Percentiles rank a stretch among this genome's conserved stretches.
phyloP scores from a whole-genome alignment of 2,888 invertebrate genomes.

The Phengaris arion region DNA sequence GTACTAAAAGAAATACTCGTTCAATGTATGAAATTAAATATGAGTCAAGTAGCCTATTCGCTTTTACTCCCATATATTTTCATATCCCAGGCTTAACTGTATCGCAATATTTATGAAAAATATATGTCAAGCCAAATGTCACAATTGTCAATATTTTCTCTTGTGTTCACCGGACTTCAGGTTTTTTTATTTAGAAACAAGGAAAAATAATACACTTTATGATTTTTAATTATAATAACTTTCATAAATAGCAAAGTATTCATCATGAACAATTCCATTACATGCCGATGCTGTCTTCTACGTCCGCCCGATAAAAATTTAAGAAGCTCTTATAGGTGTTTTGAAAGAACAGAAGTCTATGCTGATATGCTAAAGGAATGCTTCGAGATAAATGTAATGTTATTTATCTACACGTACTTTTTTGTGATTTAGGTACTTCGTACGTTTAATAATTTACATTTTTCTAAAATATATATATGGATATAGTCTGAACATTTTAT shows the following conservation, averaged over 20 bases:
- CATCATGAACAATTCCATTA: slow-evolving; percentile 48
- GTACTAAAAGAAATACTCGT: too few relatives aligned
- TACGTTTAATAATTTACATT: background rate
- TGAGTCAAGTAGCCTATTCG: too few relatives aligned
- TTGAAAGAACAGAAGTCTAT: slow-evolving; percentile 60
- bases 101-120: too few relatives aligned
- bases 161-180: background rate
- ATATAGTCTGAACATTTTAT: too few relatives aligned
- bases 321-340: slow-evolving; percentile 51
- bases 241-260: background rate
- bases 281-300: slow-evolving; percentile 61
- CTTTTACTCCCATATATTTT: too few relatives aligned
- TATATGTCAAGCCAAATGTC: background rate
- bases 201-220: too few relatives aligned
- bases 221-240: too few relatives aligned
- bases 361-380: slow-evolving; percentile 68
- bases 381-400: slow-evolving; percentile 65
- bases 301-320: slow-evolving; percentile 64
- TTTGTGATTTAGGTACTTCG: background rate
- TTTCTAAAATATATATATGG: background rate
- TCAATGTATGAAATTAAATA: too few relatives aligned
- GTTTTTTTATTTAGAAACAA: too few relatives aligned
- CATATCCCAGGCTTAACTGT: too few relatives aligned
- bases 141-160: slow-evolving; percentile 17
- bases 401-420: background rate